Percentiles rank a stretch among this genome's conserved stretches.
phyloP scores from a whole-genome alignment of 2,113 vertebrate species.

The Arvicanthis niloticus region DNA sequence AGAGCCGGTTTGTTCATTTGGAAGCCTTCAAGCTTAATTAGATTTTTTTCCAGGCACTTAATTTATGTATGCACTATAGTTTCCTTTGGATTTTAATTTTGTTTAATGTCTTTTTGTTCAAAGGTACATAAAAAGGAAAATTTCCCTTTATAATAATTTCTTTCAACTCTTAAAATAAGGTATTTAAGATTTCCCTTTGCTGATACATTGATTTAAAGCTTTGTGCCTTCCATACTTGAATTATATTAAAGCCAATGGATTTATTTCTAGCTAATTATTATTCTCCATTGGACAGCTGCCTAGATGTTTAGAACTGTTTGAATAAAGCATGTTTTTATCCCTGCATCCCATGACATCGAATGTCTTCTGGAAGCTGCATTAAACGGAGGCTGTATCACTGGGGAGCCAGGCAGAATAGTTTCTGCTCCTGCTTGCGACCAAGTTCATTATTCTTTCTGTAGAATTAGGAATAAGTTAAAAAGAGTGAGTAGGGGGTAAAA shows the following conservation, averaged over 20 bases:
- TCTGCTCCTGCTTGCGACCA: constrained; percentile 17
- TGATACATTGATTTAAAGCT: constrained; percentile 58
- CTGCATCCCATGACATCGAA: constrained; percentile 23
- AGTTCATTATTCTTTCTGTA: constrained; percentile 58
- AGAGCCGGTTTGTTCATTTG: constrained; percentile 59
- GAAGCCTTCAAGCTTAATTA: constrained; percentile 51
- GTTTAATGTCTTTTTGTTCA: constrained; percentile 74
- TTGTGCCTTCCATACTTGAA: constrained; percentile 40
- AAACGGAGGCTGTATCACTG: background rate
- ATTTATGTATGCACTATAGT: constrained; percentile 61
- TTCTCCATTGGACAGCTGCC: constrained; percentile 43
- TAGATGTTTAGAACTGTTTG: constrained; percentile 53
- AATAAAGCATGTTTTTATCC: constrained; percentile 43
- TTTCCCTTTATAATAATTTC: constrained; percentile 62
- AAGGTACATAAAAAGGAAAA: constrained; percentile 50
- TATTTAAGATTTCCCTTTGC: constrained; percentile 68
- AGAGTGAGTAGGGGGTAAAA: background rate
- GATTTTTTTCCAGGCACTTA: constrained; percentile 43
- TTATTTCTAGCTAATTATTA: constrained; percentile 67
- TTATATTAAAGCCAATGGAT: constrained; percentile 64
- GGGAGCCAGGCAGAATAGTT: background rate
- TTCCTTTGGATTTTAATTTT: constrained; percentile 75
- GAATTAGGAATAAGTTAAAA: constrained; percentile 26
- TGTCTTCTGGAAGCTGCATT: background rate
- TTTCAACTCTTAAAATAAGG: constrained; percentile 58